A percentile compares a stretch with the other conserved stretches of the same genome.
phyloP scores from a whole-genome alignment of 2,888 invertebrate genomes.

The Pemphredon lugubris region DNA sequence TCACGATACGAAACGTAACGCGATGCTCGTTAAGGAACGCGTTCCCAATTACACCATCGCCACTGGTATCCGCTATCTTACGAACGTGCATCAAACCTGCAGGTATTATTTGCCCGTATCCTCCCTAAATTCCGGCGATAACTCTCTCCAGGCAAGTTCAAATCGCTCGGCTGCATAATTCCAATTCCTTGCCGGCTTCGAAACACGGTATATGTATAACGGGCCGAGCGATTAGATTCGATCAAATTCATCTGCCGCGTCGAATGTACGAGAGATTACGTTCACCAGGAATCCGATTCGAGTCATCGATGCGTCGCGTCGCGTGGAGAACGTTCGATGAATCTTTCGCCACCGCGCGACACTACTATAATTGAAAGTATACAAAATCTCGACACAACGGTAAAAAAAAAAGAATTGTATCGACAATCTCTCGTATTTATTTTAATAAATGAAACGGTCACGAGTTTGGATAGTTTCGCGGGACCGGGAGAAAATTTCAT shows the following conservation, averaged over 20 bases:
- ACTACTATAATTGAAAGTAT: no score
- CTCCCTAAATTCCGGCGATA: conserved; percentile 97
- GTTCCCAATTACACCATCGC: background rate
- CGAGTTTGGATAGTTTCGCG: no score
- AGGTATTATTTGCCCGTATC: conserved; percentile 32
- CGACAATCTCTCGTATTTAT: no score
- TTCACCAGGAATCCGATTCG: conserved; percentile 44
- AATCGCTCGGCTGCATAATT: conserved; percentile 55
- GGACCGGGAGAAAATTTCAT: no score
- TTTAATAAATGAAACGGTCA: no score
- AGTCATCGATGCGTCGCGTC: conserved; percentile 29
- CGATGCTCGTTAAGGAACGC: background rate
- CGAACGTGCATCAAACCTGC: background rate
- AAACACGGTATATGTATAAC: conserved; percentile 43
- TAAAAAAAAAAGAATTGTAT: no score
- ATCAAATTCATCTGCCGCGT: conserved; percentile 50
- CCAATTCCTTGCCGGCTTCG: conserved; percentile 53
- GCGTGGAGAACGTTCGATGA: conserved; percentile 16
- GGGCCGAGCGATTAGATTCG: conserved; percentile 56
- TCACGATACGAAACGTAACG: no score
- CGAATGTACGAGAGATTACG: conserved; percentile 52
- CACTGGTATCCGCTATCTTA: background rate
- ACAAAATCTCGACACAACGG: no score
- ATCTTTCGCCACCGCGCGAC: no score
- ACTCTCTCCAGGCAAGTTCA: conserved; percentile 81